Conservation (phyloP, 2,888 invertebrate species). For the Tipula confusa region DNA sequence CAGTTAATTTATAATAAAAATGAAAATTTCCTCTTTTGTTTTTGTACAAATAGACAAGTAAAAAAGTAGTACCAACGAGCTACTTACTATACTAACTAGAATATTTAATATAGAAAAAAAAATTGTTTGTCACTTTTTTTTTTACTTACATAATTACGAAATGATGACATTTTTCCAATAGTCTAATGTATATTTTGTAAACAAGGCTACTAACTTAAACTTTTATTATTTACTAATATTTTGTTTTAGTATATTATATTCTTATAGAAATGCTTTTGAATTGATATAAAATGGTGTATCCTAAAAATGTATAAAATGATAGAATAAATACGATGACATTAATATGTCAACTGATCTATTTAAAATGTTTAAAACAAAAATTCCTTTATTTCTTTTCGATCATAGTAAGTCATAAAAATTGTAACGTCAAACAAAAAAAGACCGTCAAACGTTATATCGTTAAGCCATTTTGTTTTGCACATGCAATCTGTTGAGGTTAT, state of each 20-base stretch:
- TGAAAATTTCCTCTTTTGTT: background rate
- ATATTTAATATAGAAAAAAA: background rate
- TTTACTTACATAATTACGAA: constrained; percentile 20
- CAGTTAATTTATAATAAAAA: background rate
- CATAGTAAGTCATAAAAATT: background rate
- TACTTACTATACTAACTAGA: background rate
- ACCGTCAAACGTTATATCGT: background rate
- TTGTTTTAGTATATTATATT: background rate
- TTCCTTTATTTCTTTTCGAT: background rate
- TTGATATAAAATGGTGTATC: background rate
- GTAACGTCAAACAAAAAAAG: background rate
- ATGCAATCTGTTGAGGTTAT: background rate
- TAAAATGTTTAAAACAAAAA: background rate
- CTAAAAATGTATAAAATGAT: background rate
- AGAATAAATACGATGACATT: background rate
- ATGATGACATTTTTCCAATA: background rate
- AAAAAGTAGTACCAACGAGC: background rate
- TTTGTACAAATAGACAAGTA: constrained; percentile 6
- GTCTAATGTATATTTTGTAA: background rate
- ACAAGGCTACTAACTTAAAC: constrained; percentile 3
- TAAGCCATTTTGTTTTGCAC: constrained; percentile 14
- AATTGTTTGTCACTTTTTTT: background rate
- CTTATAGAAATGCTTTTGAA: background rate
- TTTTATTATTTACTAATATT: background rate
- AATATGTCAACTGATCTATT: background rate